Base-by-base conservation (phyloP, 2,797 vertebrate species). In the Selene dorsalis region DNA sequence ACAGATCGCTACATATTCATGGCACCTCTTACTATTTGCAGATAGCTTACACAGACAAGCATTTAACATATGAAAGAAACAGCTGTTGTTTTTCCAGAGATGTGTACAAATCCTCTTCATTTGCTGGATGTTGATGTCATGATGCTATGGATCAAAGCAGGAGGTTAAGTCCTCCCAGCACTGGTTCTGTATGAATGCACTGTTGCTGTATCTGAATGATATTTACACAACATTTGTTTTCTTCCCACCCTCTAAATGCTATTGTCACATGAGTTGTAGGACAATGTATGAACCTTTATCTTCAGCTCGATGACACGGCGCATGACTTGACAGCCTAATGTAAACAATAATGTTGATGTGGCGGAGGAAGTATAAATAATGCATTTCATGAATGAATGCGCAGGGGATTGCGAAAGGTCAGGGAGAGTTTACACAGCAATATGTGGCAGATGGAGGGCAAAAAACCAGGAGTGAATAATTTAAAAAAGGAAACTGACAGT, bases 391-490 rank as follows among this genome's bases (percentile, higher is more conserved):
- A 89, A 79, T 87, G 84, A 90, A 89, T 80, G 86, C 87, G 53
- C 85, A 52, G 80, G 85, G 87, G 88, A 86, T 50, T 78, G 81
- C 20, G 0, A 90, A 92, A 91, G 93, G 93, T 94, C 92, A 89
- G 68, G 22, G 72, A 83, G 84, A 93, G 93, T 94, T 95, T 94
- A 92, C 80, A 68, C 75, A 77, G 88, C 65, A 73, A 91, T 93
- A 81, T 87, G 87, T 76, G 86, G 84, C 87, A 91, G 90, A 92
- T 90, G 90, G 89, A 87, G 85, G 75, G 83, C 77, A 80, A 88
- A 32, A 85, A 90, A 80, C 45, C 69, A 83, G 67, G 65, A 85
- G 86, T 88, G 88, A 93, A 94, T 91, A 77, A 91, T 92, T 92
- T 86, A 89, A 80, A 78, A n/a, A 77, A 72, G 76, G 69, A 76